Conservation (phyloP, 2,797 vertebrate genomes). For the Lophotriccus pileatus region DNA sequence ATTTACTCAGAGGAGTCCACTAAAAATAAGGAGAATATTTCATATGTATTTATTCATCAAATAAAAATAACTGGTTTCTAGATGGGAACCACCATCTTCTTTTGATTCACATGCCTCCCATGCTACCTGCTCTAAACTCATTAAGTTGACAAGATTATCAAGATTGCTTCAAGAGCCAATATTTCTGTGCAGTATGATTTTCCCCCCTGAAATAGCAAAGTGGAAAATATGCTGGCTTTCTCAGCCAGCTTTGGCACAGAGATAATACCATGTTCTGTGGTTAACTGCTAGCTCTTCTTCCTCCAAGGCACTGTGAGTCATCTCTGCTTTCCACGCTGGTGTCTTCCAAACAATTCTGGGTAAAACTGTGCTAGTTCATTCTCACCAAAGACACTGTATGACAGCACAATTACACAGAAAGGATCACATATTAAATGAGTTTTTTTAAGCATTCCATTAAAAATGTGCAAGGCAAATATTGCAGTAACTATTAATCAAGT, state of each 20-base stretch:
- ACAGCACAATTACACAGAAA: constrained; percentile 9
- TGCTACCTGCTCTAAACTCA: not conserved
- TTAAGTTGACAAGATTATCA: constrained; percentile 2
- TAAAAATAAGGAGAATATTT: not conserved
- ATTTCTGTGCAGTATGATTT: not conserved
- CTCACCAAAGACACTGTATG: constrained; percentile 38
- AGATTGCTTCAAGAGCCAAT: not conserved
- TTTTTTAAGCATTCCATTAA: constrained; percentile 20
- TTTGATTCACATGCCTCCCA: constrained; percentile 43
- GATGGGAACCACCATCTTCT: constrained; percentile 30
- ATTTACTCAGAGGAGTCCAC: not conserved
- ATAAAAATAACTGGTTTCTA: constrained; percentile 30
- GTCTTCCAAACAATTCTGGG: constrained; percentile 62
- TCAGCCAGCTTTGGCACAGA: not conserved
- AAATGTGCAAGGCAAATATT: constrained; percentile 44
- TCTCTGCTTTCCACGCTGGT: constrained; percentile 47
- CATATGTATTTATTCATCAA: constrained; percentile 20
- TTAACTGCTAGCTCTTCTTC: constrained; percentile 23
- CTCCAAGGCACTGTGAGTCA: constrained; percentile 62
- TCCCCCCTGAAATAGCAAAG: not conserved
- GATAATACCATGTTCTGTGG: constrained; percentile 40
- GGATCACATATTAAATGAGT: not conserved
- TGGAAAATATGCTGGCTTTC: constrained; percentile 1
- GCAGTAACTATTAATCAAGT: constrained; percentile 25
- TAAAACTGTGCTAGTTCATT: constrained; percentile 52